phyloP scores from a whole-genome alignment of 2,797 vertebrate species.

The Melanogrammus aeglefinus region DNA sequence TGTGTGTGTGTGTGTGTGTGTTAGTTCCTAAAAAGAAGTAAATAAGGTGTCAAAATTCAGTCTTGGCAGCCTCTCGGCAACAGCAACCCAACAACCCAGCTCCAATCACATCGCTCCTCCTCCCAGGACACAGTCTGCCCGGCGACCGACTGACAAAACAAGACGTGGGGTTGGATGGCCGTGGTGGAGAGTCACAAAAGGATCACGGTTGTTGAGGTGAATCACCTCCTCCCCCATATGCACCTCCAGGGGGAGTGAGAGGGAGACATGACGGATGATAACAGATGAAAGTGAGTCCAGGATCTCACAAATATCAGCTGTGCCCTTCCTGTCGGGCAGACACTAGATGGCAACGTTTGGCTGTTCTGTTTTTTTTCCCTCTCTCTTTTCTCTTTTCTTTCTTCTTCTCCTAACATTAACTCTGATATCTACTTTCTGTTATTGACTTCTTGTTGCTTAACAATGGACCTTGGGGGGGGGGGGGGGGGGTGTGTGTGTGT shows the following conservation, averaged over 20 bases:
- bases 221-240: slow-evolving; percentile 31
- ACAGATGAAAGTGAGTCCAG: slow-evolving; percentile 38
- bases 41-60: slow-evolving; percentile 38
- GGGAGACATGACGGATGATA: slow-evolving; percentile 33
- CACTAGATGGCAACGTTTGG: slow-evolving; percentile 77
- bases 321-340: slow-evolving; percentile 48
- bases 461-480: neutral
- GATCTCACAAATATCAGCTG: slow-evolving; percentile 13
- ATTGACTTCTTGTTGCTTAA: slow-evolving; percentile 51
- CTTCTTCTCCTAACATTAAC: neutral
- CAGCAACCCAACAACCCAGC: slow-evolving; percentile 44
- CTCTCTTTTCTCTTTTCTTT: slow-evolving; percentile 49
- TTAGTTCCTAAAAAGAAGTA: slow-evolving; percentile 34
- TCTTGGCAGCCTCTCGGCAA: slow-evolving; percentile 31
- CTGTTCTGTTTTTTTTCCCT: slow-evolving; percentile 45
- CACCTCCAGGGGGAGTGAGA: neutral
- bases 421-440: slow-evolving; percentile 42
- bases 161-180: slow-evolving; percentile 54
- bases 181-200: slow-evolving; percentile 57
- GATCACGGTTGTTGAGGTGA: slow-evolving; percentile 56
- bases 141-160: slow-evolving; percentile 63
- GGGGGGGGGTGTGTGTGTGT: neutral
- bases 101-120: slow-evolving; percentile 44
- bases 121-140: slow-evolving; percentile 44
- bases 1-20: slow-evolving; percentile 36